A percentile compares a stretch with the other conserved stretches of the same genome.
phyloP scores from a whole-genome alignment of 2,888 invertebrate species.

The Athalia rosae region DNA sequence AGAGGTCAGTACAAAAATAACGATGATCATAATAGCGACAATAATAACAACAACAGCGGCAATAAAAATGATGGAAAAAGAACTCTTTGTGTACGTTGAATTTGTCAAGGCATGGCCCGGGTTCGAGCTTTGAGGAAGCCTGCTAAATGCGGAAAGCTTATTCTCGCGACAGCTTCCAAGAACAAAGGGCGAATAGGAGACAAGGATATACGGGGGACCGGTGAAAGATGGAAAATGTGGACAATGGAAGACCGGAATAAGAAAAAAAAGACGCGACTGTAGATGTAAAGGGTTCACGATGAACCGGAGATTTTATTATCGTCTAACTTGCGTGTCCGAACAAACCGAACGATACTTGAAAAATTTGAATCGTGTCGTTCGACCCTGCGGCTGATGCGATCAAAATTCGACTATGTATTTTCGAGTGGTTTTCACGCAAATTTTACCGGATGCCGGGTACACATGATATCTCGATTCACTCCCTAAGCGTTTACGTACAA shows the following conservation, averaged over 20 bases:
- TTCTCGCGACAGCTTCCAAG: constrained; percentile 38
- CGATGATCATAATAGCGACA: background rate
- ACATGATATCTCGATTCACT: constrained; percentile 19
- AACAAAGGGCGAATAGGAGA: constrained; percentile 22
- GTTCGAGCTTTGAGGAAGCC: background rate
- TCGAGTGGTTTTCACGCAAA: background rate
- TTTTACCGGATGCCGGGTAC: background rate
- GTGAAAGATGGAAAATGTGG: constrained; percentile 4
- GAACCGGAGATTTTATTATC: constrained; percentile 15
- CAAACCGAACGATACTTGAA: constrained; percentile 1
- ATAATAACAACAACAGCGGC: background rate
- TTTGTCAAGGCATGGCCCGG: constrained; percentile 18
- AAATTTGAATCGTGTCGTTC: background rate
- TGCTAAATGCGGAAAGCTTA: constrained; percentile 40
- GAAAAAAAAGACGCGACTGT: background rate
- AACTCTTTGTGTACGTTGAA: constrained; percentile 29
- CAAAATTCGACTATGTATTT: background rate
- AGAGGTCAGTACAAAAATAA: constrained; percentile 25
- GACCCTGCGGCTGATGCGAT: background rate
- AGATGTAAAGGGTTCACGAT: background rate
- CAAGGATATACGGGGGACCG: background rate
- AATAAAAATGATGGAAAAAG: constrained; percentile 4
- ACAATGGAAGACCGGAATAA: background rate
- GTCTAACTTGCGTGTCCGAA: background rate
- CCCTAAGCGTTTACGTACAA: background rate